Base-by-base conservation (phyloP, 2,113 vertebrate species). In the Spea multiplicata region DNA sequence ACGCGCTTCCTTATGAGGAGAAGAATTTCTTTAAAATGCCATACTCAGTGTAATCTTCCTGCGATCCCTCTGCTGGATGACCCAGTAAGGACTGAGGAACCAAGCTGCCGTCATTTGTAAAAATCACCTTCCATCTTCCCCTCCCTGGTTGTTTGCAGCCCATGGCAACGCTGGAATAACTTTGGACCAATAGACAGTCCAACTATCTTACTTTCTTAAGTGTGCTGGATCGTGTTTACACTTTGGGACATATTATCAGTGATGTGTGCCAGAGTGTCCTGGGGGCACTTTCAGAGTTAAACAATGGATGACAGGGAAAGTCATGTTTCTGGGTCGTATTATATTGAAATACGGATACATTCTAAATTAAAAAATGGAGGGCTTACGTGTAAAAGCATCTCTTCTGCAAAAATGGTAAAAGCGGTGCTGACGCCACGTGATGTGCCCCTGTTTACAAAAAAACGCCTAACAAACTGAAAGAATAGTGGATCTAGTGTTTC, bases 1-100 rank as follows among this genome's bases (percentile, higher is more conserved):
- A 73, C 70, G 49, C 71, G 71, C 50, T 80, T 80, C 77, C 77
- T 73, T 80, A 80, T 80, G 77, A 80, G 77, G 77, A 73, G 77
- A 80, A 67, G 77, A 80, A 80, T 80, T 80, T 64, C 77, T 67
- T 66, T 80, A 67, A 70, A 73, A 66, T 71, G 62, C 71, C 77
- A 73, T 80, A 49, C 71, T 73, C 49, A 80, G 77, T 66, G 46
- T 73, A 72, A 73, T 73, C 77, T 52, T 73, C 61, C 70, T 67
- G 62, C 65, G 65, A 80, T 79, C 77, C 49, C 59, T 73, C n/a
- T 6, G 45, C 77, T 66, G 49, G 77, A 80, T 80, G 70, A 73
- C 77, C 77, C 77, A 80, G 77, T 80, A 80, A 80, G 77, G 77
- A 73, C 73, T 80, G 70, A 73, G 64, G 62, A 73, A 44, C 50